Evolutionary conservation across 2,888 invertebrate genomes (phyloP).

Genomic region (Ennomos erosarius): DNA sequence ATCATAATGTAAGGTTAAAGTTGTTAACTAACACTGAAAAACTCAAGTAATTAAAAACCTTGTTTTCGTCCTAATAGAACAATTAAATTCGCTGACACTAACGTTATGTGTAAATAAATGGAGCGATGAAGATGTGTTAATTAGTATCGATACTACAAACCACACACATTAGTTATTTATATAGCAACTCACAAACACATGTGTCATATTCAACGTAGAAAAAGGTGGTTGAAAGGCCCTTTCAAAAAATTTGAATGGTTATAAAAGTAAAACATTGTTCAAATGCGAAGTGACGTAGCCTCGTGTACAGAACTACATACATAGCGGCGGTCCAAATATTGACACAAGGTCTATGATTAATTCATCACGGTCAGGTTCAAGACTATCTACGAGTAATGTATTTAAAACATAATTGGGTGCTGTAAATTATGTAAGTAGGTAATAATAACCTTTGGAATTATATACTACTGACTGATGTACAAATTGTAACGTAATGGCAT

Average conservation of each 20-base stretch:
- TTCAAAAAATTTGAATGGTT: neutral
- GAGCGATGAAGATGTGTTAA: conserved; percentile 2
- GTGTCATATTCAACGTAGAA: conserved; percentile 52
- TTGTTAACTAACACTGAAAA: too few relatives aligned
- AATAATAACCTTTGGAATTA: neutral
- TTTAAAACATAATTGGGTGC: too few relatives aligned
- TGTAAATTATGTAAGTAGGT: too few relatives aligned
- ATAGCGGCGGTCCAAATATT: conserved; percentile 36
- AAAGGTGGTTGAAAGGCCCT: conserved; percentile 4
- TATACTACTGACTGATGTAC: neutral
- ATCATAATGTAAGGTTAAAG: too few relatives aligned
- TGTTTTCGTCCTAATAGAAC: too few relatives aligned
- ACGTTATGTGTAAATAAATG: too few relatives aligned
- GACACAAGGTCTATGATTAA: conserved; percentile 7
- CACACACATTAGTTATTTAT: conserved; percentile 26
- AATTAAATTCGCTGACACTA: too few relatives aligned
- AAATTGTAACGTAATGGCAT: neutral
- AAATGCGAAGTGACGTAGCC: conserved; percentile 1
- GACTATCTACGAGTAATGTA: conserved; percentile 1
- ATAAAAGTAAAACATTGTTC: neutral
- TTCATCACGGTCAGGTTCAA: conserved; percentile 7
- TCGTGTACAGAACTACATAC: conserved; percentile 1
- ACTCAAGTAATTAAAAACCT: too few relatives aligned
- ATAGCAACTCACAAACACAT: conserved; percentile 31
- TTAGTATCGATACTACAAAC: conserved; percentile 16